phyloP scores from a whole-genome alignment of 2,797 vertebrate genomes.

The Selene dorsalis region DNA sequence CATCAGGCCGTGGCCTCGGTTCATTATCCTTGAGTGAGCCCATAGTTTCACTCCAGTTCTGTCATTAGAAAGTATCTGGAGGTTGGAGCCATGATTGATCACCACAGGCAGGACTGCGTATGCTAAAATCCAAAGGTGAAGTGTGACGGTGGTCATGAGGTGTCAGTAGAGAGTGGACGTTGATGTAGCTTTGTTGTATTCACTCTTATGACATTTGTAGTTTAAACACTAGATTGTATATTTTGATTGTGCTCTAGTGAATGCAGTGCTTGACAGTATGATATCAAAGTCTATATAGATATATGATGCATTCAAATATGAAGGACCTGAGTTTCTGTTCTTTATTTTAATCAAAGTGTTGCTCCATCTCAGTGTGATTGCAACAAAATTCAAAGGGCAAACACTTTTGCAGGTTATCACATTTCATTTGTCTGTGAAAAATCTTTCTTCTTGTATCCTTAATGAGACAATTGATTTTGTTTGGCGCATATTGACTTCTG shows the following conservation, averaged over 20 bases:
- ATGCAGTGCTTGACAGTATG: background rate
- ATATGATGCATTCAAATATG: background rate
- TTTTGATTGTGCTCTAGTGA: background rate
- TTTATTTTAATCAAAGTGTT: slow-evolving; percentile 54
- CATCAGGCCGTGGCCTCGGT: slow-evolving; percentile 43
- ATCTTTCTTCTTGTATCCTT: slow-evolving; percentile 43
- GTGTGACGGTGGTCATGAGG: slow-evolving; percentile 22
- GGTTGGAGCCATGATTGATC: slow-evolving; percentile 51
- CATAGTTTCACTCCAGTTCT: slow-evolving; percentile 9
- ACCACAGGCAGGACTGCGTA: slow-evolving; percentile 26
- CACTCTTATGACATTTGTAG: background rate
- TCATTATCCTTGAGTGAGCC: slow-evolving; percentile 51
- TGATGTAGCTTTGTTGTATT: background rate
- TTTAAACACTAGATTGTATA: background rate
- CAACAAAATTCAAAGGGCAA: slow-evolving; percentile 36
- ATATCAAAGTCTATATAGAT: background rate
- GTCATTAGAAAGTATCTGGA: slow-evolving; percentile 10
- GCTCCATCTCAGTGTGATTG: slow-evolving; percentile 29
- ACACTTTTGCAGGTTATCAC: slow-evolving; percentile 26
- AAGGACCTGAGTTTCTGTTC: background rate
- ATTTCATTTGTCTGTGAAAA: slow-evolving; percentile 61
- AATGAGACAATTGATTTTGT: slow-evolving; percentile 73
- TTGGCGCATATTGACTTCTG: slow-evolving; percentile 62
- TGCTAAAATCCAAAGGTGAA: slow-evolving; percentile 37
- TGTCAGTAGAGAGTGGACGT: slow-evolving; percentile 18